phyloP scores from a whole-genome alignment of 2,113 vertebrate genomes.

The Atractosteus spatula region DNA sequence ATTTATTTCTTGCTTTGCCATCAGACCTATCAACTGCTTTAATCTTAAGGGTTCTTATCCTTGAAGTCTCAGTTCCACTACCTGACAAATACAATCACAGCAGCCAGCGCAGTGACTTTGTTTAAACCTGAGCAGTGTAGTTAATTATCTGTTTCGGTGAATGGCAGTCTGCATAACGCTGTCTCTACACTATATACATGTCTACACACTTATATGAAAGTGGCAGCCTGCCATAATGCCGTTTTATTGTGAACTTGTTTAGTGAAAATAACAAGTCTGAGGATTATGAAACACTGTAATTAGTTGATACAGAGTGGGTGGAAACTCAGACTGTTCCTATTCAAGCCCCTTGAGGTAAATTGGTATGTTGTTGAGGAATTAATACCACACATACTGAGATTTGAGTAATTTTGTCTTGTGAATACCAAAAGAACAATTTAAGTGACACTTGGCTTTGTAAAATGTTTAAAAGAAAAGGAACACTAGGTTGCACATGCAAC shows the following conservation, averaged over 20 bases:
- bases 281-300: conserved; percentile 62
- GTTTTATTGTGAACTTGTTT: conserved; percentile 52
- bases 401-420: conserved; percentile 70
- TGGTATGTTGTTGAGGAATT: conserved; percentile 56
- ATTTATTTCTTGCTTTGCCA: conserved; percentile 47
- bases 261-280: conserved; percentile 54
- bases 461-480: no score
- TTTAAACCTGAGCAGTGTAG: conserved; percentile 33
- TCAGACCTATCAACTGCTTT: conserved; percentile 48
- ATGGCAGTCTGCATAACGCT: conserved; percentile 46
- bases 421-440: conserved; percentile 67
- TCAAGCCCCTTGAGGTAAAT: conserved; percentile 61
- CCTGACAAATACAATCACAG: conserved; percentile 48
- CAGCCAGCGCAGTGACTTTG: conserved; percentile 38
- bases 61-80: conserved; percentile 57
- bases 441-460: conserved; percentile 38
- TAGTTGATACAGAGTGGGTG: conserved; percentile 50
- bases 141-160: conserved; percentile 63
- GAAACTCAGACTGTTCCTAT: conserved; percentile 46
- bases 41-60: conserved; percentile 4
- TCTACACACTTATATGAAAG: conserved; percentile 20
- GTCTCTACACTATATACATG: conserved; percentile 43
- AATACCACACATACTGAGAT: conserved; percentile 50
- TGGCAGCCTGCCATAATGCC: conserved; percentile 49
- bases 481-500: no score